Evolutionary conservation across 2,797 vertebrate species (phyloP), one percentile per base, ranked within the genome.

Genomic region (Cossypha polioptera): DNA sequence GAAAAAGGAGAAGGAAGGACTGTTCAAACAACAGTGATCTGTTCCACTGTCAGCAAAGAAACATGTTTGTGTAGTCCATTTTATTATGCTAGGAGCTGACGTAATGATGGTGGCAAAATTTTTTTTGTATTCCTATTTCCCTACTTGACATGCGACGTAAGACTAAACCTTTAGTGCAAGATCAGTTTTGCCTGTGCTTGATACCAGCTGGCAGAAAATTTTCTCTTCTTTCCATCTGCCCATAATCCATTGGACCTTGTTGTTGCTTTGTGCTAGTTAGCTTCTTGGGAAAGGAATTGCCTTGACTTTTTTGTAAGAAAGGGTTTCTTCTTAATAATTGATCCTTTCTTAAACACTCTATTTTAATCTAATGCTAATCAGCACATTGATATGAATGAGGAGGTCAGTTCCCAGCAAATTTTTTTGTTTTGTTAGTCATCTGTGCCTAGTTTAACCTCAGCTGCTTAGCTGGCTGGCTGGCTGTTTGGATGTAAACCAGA

Each of bases 1-100:
- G 69, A 66, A 62, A 83, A 47, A 86, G 89, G 66, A 53, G 65
- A 81, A 88, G 67, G 50, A 88, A 92, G 40, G 47, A 71, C 25
- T 87, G n/a, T 80, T 94, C 36, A 66, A 57, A 88, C 24, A 76
- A 15, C 8, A 7, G 31, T 0, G 10, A 28, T 76, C 40, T 87
- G 42, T 35, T 75, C 13, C 5, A 5, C 24, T 78, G 53, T 80
- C 65, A 92, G 50, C 36, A 59, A 77, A 92, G 26, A 47, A 77
- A 58, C 16, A 0, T 43, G 36, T 51, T 45, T 78, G 7, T 80
- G 55, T 14, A 63, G 43, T 61, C 42, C 35, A 25, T 51, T 89
- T 33, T 87, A 13, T 47, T 63, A 36, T 83, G 53, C 25, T 91
- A 55, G 47, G 58, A 80, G 38, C 22, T 69, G 57, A 74, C 78